These are phyloP conservation scores for Mycalesis mineus DNA, from an alignment of 2,888 invertebrate genomes.

Conservation along the genomic window DNA sequence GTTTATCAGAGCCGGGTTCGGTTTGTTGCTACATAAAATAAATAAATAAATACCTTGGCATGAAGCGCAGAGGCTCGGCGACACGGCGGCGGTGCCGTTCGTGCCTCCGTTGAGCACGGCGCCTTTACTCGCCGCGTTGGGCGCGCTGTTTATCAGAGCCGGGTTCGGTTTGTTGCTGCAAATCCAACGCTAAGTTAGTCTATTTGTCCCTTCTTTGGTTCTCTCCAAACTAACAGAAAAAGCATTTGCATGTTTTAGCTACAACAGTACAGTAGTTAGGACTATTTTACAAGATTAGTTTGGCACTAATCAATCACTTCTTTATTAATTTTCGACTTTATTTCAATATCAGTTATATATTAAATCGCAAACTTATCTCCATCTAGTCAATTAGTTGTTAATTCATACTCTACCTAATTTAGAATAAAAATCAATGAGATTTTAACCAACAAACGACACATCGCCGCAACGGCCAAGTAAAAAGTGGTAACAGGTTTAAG, in stretches of 20 bases:
- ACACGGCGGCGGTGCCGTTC: conserved; percentile 81
- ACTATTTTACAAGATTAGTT: too few relatives aligned
- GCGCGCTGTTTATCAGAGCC: conserved; percentile 78
- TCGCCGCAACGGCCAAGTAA: too few relatives aligned
- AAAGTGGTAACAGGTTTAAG: too few relatives aligned
- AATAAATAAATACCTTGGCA: conserved; percentile 62
- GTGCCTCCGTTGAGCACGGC: conserved; percentile 88
- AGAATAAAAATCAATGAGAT: too few relatives aligned
- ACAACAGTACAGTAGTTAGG: too few relatives aligned
- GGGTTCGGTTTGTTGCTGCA: conserved; percentile 93
- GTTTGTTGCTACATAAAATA: conserved; percentile 89
- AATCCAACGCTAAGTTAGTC: conserved; percentile 28
- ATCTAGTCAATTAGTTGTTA: too few relatives aligned
- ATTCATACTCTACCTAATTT: too few relatives aligned
- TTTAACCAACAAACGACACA: too few relatives aligned
- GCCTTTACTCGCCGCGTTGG: conserved; percentile 70
- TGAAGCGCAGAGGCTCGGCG: conserved; percentile 71
- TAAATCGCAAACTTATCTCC: too few relatives aligned
- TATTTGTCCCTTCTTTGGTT: background rate
- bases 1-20: conserved; percentile 84
- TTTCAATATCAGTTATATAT: too few relatives aligned
- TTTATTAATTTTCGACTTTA: too few relatives aligned
- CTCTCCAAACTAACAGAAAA: background rate
- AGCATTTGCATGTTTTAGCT: background rate
- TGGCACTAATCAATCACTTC: too few relatives aligned